Conservation (phyloP, 2,888 invertebrate genomes). For the Melanargia galathea region DNA sequence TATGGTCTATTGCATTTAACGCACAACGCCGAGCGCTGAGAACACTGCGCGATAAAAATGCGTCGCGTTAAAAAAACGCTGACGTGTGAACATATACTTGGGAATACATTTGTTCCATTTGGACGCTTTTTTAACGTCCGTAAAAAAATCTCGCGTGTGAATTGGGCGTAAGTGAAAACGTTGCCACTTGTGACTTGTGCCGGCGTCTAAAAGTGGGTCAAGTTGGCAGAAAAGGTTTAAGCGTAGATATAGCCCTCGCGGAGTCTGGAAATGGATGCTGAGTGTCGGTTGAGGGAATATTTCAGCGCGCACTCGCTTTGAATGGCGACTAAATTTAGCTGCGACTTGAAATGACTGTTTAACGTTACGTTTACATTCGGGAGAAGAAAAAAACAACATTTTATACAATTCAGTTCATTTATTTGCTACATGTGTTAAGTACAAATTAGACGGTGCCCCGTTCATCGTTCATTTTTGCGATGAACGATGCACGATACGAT, state of each 20-base stretch:
- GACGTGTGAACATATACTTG: too few species aligned
- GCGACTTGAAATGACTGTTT: constrained; percentile 27
- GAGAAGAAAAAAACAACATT: background rate
- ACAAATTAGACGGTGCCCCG: too few species aligned
- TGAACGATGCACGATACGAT: too few species aligned
- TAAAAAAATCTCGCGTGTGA: background rate
- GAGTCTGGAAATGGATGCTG: constrained; percentile 66
- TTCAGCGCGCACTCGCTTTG: constrained; percentile 41
- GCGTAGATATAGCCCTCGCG: constrained; percentile 69
- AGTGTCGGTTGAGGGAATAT: constrained; percentile 60
- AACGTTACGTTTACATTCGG: constrained; percentile 7
- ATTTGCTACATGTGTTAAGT: too few species aligned
- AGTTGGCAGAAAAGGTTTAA: constrained; percentile 73
- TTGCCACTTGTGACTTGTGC: constrained; percentile 23
- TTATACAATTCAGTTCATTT: constrained; percentile 3
- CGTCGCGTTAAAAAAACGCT: too few species aligned
- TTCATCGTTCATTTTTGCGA: too few species aligned
- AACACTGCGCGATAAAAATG: too few species aligned
- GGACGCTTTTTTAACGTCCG: too few species aligned
- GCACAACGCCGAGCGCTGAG: too few species aligned
- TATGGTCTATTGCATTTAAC: too few species aligned
- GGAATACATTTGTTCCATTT: too few species aligned
- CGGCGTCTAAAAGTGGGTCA: constrained; percentile 61
- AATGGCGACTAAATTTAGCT: constrained; percentile 38
- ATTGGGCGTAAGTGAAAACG: background rate